Base-by-base conservation (phyloP, 2,113 vertebrate genomes). In the Thomomys bottae region DNA sequence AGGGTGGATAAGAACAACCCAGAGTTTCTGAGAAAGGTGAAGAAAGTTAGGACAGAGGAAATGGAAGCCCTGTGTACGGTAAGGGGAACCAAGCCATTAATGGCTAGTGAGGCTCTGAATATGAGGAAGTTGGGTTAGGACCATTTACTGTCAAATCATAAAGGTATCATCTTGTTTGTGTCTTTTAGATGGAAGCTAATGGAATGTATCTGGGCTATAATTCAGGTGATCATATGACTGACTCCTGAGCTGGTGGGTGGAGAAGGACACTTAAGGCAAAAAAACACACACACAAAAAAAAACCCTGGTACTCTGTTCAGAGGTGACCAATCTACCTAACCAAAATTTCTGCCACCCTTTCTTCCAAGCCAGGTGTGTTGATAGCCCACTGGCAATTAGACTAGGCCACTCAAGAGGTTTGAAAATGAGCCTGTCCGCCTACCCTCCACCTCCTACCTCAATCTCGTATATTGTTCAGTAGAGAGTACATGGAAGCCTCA, bases 11-110 rank as follows among this genome's bases (percentile, higher is more conserved):
- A 81, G 71, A 42, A 68, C 84, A 63, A 75, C 63, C 40, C 64
- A 54, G 64, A 70, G 10, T 89, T 88, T 66, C 54, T 71, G 30
- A 83, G 83, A 49, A 75, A 90, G 49, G 36, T 72, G 38, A 87
- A 34, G 34, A 66, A n/a, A 17, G 26, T 68, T 64, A 77, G 78
- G 59, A n/a, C 34, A 54, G 59, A 87, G 78, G 66, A 78, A 87
- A 59, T 54, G 12, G 18, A 36, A 93, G 32, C 36, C 17, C n/a
- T 86, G 63, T 38, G 1, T 36, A 2, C 28, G 11, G 40, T 59
- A 40, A 71, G 66, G 54, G 63, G 72, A 63, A 9, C 85, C 84
- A 2, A 71, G 28, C 32, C 23, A 24, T 68, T 2, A 0, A 82
- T 49, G 49, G 85, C 59, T 15, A n/a, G 6, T 68, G 40, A 49